A percentile compares a stretch with the other conserved stretches of the same genome.
These are phyloP conservation scores for Hypomecis atomaria DNA, from an alignment of 2,888 invertebrate genomes.

Conservation along the genomic window DNA sequence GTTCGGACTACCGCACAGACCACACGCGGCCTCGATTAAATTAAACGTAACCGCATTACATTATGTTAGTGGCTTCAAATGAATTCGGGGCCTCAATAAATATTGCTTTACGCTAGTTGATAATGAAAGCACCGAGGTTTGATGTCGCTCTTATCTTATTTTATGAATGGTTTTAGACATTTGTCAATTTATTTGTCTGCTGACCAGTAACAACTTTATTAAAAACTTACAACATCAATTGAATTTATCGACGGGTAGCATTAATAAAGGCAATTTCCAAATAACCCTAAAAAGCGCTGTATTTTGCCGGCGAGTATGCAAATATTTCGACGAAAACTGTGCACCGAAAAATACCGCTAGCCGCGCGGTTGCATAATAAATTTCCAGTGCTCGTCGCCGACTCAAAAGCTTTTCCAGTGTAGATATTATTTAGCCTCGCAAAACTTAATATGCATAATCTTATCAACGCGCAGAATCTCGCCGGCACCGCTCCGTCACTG, in stretches of 20 bases:
- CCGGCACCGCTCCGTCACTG: slow-evolving; percentile 77
- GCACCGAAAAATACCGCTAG: slow-evolving; percentile 62
- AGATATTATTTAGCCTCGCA: slow-evolving; percentile 81
- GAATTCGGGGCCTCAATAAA: slow-evolving; percentile 66
- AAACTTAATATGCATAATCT: slow-evolving; percentile 85
- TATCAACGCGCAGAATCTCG: slow-evolving; percentile 82
- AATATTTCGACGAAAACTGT: slow-evolving; percentile 63
- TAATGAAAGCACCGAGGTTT: slow-evolving; percentile 56
- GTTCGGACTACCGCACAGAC: slow-evolving; percentile 68
- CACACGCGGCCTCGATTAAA: slow-evolving; percentile 78
- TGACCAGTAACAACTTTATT: slow-evolving; percentile 7
- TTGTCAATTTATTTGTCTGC: slow-evolving; percentile 33
- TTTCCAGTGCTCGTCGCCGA: slow-evolving; percentile 67
- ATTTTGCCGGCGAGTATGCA: slow-evolving; percentile 49
- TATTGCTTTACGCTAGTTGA: slow-evolving; percentile 62
- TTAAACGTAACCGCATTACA: slow-evolving; percentile 75
- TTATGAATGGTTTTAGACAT: slow-evolving; percentile 41
- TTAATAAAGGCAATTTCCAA: slow-evolving; percentile 1
- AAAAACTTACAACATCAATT: slow-evolving; percentile 2
- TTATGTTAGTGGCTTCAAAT: slow-evolving; percentile 66
- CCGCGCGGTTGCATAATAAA: slow-evolving; percentile 60
- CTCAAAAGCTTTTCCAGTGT: slow-evolving; percentile 78
- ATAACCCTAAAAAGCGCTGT: slow-evolving; percentile 17
- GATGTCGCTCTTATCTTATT: slow-evolving; percentile 50
- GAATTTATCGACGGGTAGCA: slow-evolving; percentile 1